phyloP scores from a whole-genome alignment of 2,888 invertebrate genomes.

The Himalopsyche tibetana region DNA sequence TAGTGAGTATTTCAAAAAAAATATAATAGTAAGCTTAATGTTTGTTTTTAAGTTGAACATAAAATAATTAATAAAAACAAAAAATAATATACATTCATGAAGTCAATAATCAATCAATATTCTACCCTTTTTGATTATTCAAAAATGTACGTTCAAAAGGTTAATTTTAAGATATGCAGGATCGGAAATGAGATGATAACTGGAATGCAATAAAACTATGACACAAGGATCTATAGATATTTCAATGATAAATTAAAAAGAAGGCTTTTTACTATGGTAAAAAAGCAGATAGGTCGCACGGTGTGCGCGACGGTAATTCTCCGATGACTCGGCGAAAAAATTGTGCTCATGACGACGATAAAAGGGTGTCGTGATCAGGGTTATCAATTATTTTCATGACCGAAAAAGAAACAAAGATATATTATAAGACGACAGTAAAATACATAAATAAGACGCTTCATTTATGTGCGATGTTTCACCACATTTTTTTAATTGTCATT shows the following conservation, averaged over 20 bases:
- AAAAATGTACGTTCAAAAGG: background rate
- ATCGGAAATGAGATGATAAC: slow-evolving; percentile 15
- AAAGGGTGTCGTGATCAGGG: slow-evolving; percentile 54
- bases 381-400: background rate
- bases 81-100: too few relatives aligned
- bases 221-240: background rate
- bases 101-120: background rate
- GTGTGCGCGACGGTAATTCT: slow-evolving; percentile 54
- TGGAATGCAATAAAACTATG: background rate
- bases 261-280: background rate
- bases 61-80: too few relatives aligned
- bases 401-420: too few relatives aligned
- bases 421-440: too few relatives aligned
- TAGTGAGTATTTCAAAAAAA: too few relatives aligned
- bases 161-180: background rate
- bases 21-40: too few relatives aligned
- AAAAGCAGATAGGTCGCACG: slow-evolving; percentile 53
- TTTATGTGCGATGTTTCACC: too few relatives aligned
- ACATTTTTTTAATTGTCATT: too few relatives aligned
- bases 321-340: slow-evolving; percentile 60
- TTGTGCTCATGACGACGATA: slow-evolving; percentile 51
- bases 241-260: background rate
- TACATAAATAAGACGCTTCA: too few relatives aligned
- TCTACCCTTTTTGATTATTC: slow-evolving; percentile 2
- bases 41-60: too few relatives aligned